Base-by-base conservation (phyloP, 2,797 vertebrate species). In the Lithobates pipiens region DNA sequence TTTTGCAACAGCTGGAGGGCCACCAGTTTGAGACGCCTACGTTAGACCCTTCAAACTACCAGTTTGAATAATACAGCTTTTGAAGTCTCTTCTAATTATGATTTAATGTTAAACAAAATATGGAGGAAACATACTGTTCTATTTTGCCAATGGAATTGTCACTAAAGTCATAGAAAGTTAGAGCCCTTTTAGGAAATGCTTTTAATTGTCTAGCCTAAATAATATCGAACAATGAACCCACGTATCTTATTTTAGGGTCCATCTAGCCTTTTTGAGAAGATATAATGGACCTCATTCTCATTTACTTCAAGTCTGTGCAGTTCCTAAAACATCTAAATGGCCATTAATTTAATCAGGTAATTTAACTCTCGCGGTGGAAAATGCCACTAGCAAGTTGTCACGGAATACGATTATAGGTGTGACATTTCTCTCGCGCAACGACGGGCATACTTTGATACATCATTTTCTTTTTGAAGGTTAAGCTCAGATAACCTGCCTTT, bases 401-500 rank as follows among this genome's bases (percentile, higher is more conserved):
- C 93, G 92, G 94, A 94, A 93, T 96, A 65, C 61, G 96, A 97
- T 98, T 98, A 98, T 95, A 96, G 96, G 96, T 95, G 96, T 98
- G 97, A 99, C 97, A 98, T 99, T 98, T 97, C 96, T 97, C 95
- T 97, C 95, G 95, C 95, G 95, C 95, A 95, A 97, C 97, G 98
- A 97, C 97, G 96, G 93, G 95, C 97, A 97, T 96, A 97, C 95
- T 97, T 96, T 96, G 96, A 98, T 97, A 97, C 97, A 98, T 98
- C 96, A 97, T 97, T 98, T 97, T 97, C 96, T 95, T 96, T 98
- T 97, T 99, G 98, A 99, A 99, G 98, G 98, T 99, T 99, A 99
- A 99, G 98, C 97, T 98, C 96, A 97, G 97, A 97, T 98, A 98
- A 99, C 97, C 97, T 97, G 97, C 97, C 97, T 98, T 98, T 98